These are phyloP conservation scores for Tetraodon nigroviridis DNA, from an alignment of 2,113 vertebrate species.

Conservation along the genomic window DNA sequence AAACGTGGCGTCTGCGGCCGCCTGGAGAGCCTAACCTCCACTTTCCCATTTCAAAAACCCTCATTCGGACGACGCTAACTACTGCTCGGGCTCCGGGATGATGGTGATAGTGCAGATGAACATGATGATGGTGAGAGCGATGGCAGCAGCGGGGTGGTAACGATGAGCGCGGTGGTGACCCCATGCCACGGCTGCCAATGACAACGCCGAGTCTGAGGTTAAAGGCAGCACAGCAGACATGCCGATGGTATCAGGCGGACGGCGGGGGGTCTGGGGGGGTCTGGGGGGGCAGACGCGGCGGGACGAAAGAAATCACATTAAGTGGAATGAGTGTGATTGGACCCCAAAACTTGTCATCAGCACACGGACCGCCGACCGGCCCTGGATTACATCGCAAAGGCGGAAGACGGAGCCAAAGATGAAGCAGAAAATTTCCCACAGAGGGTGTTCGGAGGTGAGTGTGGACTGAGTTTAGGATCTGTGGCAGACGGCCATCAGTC, in stretches of 20 bases:
- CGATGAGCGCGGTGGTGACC: slow-evolving; percentile 44
- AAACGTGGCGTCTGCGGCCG: slow-evolving; percentile 7
- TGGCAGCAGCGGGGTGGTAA: slow-evolving; percentile 10
- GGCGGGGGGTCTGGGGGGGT: slow-evolving; percentile 42
- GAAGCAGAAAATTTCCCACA: slow-evolving; percentile 56
- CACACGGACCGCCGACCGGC: slow-evolving; percentile 53
- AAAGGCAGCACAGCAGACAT: slow-evolving; percentile 13
- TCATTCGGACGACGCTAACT: slow-evolving; percentile 19
- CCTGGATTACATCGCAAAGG: slow-evolving; percentile 65
- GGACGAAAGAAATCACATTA: slow-evolving; percentile 63
- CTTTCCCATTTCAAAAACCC: slow-evolving; percentile 29
- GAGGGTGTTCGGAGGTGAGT: slow-evolving; percentile 25
- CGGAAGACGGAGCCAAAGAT: slow-evolving; percentile 43
- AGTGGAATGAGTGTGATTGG: slow-evolving; percentile 67
- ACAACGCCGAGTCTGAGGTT: slow-evolving; percentile 24
- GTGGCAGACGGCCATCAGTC: slow-evolving; percentile 35
- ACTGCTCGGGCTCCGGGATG: slow-evolving; percentile 38
- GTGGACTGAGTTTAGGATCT: slow-evolving; percentile 17
- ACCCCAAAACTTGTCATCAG: slow-evolving; percentile 43
- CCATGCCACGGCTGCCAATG: slow-evolving; percentile 35
- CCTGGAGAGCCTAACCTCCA: slow-evolving; percentile 25
- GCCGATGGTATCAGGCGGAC: slow-evolving; percentile 45
- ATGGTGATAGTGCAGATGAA: slow-evolving; percentile 47
- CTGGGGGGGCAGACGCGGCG: slow-evolving; percentile 31
- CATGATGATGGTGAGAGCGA: slow-evolving; percentile 42